Evolutionary conservation across 2,888 invertebrate genomes (phyloP).

Genomic region (Chesias legatella): DNA sequence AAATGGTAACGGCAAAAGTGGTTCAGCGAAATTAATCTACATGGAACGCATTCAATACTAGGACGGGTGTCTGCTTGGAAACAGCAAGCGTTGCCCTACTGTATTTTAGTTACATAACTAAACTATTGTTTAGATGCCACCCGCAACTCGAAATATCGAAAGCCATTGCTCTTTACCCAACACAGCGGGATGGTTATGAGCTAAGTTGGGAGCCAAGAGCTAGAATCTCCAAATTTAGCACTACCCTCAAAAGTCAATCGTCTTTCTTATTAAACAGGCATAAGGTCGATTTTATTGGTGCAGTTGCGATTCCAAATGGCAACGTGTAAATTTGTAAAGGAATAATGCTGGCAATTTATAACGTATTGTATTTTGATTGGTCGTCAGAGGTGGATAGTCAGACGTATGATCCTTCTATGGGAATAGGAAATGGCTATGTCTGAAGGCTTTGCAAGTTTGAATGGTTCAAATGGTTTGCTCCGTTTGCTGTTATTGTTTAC

Average conservation of each 20-base stretch:
- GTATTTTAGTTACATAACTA: slow-evolving; percentile 8
- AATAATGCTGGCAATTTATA: slow-evolving; percentile 59
- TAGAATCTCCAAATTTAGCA: slow-evolving; percentile 16
- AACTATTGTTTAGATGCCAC: slow-evolving; percentile 23
- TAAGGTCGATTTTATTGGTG: slow-evolving; percentile 13
- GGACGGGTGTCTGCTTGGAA: slow-evolving; percentile 56
- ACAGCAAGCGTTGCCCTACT: slow-evolving; percentile 49
- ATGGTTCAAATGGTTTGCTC: slow-evolving; percentile 54
- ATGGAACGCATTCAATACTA: slow-evolving; percentile 64
- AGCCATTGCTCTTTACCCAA: slow-evolving; percentile 31
- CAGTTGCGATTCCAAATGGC: not conserved
- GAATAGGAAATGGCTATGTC: slow-evolving; percentile 70
- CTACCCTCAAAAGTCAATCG: not conserved
- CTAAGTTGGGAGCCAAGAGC: slow-evolving; percentile 33
- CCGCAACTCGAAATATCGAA: slow-evolving; percentile 28
- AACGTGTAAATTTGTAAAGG: slow-evolving; percentile 16
- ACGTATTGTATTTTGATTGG: slow-evolving; percentile 78
- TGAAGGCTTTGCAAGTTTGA: slow-evolving; percentile 58
- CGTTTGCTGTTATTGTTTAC: slow-evolving; percentile 60
- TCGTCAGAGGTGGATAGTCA: slow-evolving; percentile 57
- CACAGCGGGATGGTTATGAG: slow-evolving; percentile 35
- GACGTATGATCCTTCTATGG: slow-evolving; percentile 59
- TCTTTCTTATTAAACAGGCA: not conserved
- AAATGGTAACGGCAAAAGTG: no score
- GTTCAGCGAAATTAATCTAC: slow-evolving; percentile 69